Conservation (phyloP, 2,113 vertebrate genomes). For the Vidua macroura region DNA sequence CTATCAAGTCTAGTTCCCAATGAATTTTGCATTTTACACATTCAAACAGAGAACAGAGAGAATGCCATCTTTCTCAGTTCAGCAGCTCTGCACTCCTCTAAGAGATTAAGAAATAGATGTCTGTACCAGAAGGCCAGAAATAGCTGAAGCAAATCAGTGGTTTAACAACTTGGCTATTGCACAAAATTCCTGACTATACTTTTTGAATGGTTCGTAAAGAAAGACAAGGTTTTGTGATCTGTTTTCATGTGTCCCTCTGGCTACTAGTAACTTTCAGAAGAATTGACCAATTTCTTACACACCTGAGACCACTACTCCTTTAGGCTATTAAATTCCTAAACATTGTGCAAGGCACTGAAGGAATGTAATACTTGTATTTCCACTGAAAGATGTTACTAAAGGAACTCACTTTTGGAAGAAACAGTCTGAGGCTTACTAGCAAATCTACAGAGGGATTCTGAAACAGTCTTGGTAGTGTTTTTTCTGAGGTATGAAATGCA, state of each 20-base stretch:
- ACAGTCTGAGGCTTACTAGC: neutral
- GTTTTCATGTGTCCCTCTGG: neutral
- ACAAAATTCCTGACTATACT: neutral
- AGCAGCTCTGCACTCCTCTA: neutral
- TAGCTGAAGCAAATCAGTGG: rapidly evolving
- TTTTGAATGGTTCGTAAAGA: neutral
- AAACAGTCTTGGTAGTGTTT: neutral
- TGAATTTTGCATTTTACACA: neutral
- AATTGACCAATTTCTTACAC: neutral
- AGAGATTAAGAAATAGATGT: neutral
- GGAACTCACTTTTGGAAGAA: neutral
- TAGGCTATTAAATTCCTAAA: neutral
- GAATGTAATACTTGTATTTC: rapidly evolving
- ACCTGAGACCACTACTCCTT: neutral
- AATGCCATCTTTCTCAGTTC: neutral
- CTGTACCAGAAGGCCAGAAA: neutral
- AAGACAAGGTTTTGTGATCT: neutral
- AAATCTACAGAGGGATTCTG: neutral
- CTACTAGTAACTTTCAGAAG: neutral
- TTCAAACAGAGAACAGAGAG: neutral
- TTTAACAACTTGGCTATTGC: neutral
- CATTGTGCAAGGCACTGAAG: neutral
- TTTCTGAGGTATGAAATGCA: neutral
- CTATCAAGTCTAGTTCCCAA: neutral
- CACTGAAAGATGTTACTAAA: neutral